Conservation (phyloP, 2,797 vertebrate genomes). For the Neosilurus hyrtlii region DNA sequence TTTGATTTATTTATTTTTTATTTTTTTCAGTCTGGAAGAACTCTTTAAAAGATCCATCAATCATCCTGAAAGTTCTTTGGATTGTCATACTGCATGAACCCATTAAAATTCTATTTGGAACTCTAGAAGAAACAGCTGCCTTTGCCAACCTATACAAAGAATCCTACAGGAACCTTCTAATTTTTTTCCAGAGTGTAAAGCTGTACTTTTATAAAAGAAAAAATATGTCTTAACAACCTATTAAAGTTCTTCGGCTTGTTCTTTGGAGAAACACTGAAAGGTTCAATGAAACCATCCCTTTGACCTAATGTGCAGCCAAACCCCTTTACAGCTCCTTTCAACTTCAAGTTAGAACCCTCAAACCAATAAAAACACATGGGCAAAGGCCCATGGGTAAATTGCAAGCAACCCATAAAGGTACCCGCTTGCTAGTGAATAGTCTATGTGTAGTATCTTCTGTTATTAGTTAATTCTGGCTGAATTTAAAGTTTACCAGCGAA, state of each 20-base stretch:
- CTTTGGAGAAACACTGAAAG: not conserved
- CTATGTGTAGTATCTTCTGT: too few relatives aligned
- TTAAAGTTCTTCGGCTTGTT: not conserved
- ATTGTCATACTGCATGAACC: not conserved
- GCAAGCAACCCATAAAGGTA: not conserved
- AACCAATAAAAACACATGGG: not conserved
- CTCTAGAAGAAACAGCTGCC: not conserved
- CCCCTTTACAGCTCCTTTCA: not conserved
- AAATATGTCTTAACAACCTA: not conserved
- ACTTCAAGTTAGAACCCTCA: not conserved
- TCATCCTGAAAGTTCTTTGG: not conserved
- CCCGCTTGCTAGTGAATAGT: too few relatives aligned
- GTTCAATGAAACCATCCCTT: not conserved
- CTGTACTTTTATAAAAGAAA: not conserved
- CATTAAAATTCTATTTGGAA: not conserved
- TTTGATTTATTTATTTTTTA: not conserved
- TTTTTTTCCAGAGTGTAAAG: not conserved
- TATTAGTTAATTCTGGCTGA: too few relatives aligned
- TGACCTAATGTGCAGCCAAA: not conserved
- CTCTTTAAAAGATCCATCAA: not conserved
- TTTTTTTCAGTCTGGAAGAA: not conserved
- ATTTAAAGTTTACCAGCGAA: too few relatives aligned
- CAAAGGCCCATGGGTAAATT: not conserved
- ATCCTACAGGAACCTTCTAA: not conserved
- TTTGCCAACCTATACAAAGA: not conserved